Evolutionary conservation across 2,888 invertebrate genomes (phyloP).

Genomic region (Phaonia tiefii): DNA sequence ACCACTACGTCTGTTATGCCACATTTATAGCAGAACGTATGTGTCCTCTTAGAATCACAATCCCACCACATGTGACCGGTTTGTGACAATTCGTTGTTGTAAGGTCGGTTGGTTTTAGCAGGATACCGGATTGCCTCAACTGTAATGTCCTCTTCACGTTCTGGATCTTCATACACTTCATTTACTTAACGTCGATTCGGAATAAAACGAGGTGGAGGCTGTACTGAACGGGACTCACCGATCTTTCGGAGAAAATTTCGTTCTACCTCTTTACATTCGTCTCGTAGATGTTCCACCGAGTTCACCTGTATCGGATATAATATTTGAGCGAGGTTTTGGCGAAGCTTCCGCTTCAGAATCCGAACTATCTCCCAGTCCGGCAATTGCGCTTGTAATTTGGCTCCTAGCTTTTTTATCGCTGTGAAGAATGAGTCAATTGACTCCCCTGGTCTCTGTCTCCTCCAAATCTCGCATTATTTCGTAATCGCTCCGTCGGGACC

Average conservation of each 20-base stretch:
- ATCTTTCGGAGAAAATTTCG: no score
- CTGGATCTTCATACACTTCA: not conserved
- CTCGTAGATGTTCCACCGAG: no score
- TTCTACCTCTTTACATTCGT: constrained; percentile 27
- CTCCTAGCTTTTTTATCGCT: constrained; percentile 32
- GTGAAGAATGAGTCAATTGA: constrained; percentile 12
- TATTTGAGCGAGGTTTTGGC: not conserved
- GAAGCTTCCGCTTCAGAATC: constrained; percentile 18
- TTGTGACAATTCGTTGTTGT: no score
- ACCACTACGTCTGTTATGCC: not conserved
- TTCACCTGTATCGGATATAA: constrained; percentile 6
- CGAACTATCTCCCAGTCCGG: constrained; percentile 36
- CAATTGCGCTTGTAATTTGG: constrained; percentile 11
- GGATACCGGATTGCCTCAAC: not conserved
- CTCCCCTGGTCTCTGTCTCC: constrained; percentile 25
- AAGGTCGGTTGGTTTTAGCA: no score
- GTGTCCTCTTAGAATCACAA: not conserved
- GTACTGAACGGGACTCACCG: no score
- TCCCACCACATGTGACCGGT: not conserved
- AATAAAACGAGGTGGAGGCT: no score
- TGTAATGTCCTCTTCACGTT: no score
- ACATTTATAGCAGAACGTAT: not conserved
- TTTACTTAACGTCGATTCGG: not conserved
- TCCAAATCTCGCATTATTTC: constrained; percentile 28
- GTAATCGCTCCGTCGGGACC: no score